Evolutionary conservation across 2,888 invertebrate species (phyloP).

Genomic region (Balanococcus diminutus): DNA sequence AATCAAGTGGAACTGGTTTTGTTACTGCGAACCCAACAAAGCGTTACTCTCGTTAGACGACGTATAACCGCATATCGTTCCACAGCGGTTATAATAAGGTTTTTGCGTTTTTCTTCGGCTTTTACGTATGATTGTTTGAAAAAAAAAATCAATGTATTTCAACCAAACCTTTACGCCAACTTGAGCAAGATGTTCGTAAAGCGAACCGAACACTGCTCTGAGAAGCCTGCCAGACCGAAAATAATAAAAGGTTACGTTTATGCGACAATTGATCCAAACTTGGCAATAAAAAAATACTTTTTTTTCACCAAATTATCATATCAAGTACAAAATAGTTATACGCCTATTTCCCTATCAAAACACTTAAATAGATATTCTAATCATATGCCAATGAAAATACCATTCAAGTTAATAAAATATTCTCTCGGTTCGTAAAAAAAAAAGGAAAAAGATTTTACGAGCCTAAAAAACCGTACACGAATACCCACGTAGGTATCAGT

Average conservation of each 20-base stretch:
- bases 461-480: background rate
- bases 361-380: too few species aligned
- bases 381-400: background rate
- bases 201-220: background rate
- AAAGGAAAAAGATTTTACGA: background rate
- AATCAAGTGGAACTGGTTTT: background rate
- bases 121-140: background rate
- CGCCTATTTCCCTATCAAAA: too few species aligned
- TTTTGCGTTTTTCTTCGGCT: conserved; percentile 4
- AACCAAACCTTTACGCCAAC: background rate
- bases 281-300: too few species aligned
- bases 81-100: background rate
- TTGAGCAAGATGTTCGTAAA: conserved; percentile 8
- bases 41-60: conserved; percentile 19
- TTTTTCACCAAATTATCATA: too few species aligned
- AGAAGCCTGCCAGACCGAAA: background rate
- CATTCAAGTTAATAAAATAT: background rate
- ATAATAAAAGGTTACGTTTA: background rate
- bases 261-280: background rate
- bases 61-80: conserved; percentile 4
- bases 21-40: background rate
- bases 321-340: too few species aligned
- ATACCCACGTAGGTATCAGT: background rate
- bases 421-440: background rate
- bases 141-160: background rate